phyloP scores from a whole-genome alignment of 2,888 invertebrate species.

The Periphyllus acericola region DNA sequence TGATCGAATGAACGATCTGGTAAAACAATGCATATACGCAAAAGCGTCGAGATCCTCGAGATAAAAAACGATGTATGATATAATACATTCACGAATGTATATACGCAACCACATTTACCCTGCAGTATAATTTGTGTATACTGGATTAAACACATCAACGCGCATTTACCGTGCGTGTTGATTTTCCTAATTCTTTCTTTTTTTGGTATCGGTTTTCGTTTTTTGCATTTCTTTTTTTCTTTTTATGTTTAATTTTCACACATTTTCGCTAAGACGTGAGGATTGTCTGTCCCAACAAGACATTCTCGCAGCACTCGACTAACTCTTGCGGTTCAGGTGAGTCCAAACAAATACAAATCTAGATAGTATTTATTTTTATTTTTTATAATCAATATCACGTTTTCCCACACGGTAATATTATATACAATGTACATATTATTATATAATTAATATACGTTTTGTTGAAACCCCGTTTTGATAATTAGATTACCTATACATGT shows the following conservation, averaged over 20 bases:
- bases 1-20: neutral
- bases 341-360: slow-evolving; percentile 54
- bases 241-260: slow-evolving; percentile 65
- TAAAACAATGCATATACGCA: slow-evolving; percentile 47
- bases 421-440: slow-evolving; percentile 34
- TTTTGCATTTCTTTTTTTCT: slow-evolving; percentile 52
- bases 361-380: neutral
- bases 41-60: neutral
- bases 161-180: slow-evolving; percentile 37
- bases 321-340: slow-evolving; percentile 81
- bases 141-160: slow-evolving; percentile 29
- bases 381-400: slow-evolving; percentile 23
- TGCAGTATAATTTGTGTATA: neutral
- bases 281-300: slow-evolving; percentile 81
- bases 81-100: neutral
- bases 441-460: slow-evolving; percentile 23
- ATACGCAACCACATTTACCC: neutral
- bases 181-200: neutral
- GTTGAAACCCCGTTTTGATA: slow-evolving; percentile 44
- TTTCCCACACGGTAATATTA: slow-evolving; percentile 42
- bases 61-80: neutral
- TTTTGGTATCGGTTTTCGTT: slow-evolving; percentile 34
- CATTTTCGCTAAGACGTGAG: slow-evolving; percentile 72
- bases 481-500: slow-evolving; percentile 19
- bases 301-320: slow-evolving; percentile 79